Evolutionary conservation across 2,113 vertebrate genomes (phyloP).

Genomic region (Bubo bubo): DNA sequence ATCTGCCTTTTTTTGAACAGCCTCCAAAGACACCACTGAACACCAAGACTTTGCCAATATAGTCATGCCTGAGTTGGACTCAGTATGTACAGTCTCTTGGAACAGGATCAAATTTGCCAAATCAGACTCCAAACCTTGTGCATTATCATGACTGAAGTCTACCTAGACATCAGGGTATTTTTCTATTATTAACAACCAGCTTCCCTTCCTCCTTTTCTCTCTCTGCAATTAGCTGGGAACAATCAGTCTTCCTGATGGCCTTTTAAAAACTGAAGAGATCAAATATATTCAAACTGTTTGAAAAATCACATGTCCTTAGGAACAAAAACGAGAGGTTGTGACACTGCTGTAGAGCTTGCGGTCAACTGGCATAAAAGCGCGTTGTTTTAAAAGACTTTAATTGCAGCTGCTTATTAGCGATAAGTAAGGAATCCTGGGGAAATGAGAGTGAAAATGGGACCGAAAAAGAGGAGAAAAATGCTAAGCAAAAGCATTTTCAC

Average conservation of each 20-base stretch:
- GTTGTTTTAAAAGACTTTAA: background rate
- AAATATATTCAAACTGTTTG: background rate
- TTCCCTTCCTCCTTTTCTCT: background rate
- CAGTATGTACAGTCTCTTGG: background rate
- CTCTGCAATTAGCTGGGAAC: background rate
- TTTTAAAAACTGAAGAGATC: background rate
- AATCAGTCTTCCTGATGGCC: background rate
- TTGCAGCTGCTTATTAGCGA: background rate
- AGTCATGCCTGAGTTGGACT: background rate
- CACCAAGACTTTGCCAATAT: background rate
- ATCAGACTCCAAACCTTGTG: accelerated
- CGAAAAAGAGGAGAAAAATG: background rate
- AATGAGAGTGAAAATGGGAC: background rate
- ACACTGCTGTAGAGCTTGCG: background rate
- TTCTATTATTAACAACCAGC: background rate
- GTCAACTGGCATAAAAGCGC: background rate
- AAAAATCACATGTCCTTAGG: background rate
- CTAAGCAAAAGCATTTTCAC: background rate
- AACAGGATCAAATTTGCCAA: background rate
- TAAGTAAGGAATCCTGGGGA: background rate
- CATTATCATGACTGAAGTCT: background rate
- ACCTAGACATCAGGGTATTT: background rate
- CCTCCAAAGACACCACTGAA: background rate
- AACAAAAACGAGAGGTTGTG: background rate
- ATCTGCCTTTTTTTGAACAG: background rate